These are phyloP conservation scores for Pluvialis apricaria DNA, from an alignment of 2,113 vertebrate genomes.

Conservation along the genomic window DNA sequence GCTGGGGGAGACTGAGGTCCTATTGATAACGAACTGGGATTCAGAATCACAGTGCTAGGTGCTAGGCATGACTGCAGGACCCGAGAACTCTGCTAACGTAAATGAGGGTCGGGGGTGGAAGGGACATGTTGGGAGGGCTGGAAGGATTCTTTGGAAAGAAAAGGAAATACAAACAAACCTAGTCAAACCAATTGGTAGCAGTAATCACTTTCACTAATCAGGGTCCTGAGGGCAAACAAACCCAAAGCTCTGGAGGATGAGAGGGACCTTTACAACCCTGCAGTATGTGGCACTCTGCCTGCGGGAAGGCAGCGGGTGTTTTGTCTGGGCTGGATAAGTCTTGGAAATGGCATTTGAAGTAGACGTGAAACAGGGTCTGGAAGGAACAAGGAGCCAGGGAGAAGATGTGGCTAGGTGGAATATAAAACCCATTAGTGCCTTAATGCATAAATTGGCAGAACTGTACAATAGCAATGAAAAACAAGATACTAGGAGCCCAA, in stretches of 20 bases:
- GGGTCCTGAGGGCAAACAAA: background rate
- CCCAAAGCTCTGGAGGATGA: background rate
- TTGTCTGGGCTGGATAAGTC: background rate
- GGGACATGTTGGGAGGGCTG: background rate
- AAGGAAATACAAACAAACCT: background rate
- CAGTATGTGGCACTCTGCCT: background rate
- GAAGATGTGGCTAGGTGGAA: background rate
- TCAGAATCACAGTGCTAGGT: background rate
- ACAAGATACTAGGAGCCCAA: background rate
- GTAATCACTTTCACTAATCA: background rate
- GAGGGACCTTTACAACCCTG: background rate
- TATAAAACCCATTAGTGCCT: constrained; percentile 22
- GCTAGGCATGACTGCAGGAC: background rate
- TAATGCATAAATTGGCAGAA: constrained; percentile 56
- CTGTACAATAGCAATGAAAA: background rate
- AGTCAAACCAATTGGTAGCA: background rate
- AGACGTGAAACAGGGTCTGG: background rate
- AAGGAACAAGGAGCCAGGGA: background rate
- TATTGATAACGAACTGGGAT: background rate
- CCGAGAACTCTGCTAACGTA: background rate
- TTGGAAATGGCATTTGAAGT: constrained; percentile 1
- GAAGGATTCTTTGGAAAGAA: background rate
- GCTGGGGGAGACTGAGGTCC: background rate
- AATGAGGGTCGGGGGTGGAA: background rate
- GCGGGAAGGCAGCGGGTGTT: background rate